phyloP scores from a whole-genome alignment of 1,140 invertebrate genomes.

The Monochamus saltuarius region DNA sequence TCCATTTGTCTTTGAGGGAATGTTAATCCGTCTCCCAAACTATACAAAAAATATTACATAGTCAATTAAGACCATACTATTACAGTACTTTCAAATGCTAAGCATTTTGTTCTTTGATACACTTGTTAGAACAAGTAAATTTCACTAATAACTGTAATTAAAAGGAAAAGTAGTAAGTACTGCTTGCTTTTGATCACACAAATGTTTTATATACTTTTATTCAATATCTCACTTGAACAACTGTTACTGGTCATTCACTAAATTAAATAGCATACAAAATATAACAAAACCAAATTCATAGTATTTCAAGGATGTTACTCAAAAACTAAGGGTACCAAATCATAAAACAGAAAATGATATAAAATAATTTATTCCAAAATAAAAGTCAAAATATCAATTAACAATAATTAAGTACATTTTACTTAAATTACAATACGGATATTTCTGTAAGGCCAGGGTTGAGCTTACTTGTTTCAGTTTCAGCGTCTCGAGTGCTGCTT shows the following conservation, averaged over 20 bases:
- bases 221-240: too few species aligned
- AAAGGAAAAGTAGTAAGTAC: too few species aligned
- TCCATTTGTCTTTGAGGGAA: conserved; percentile 78
- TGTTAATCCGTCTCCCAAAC: conserved; percentile 83
- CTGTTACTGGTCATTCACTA: too few species aligned
- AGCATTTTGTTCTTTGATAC: too few species aligned
- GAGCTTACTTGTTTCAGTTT: conserved; percentile 41
- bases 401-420: conserved; percentile 31
- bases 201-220: too few species aligned
- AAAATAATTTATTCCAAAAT: conserved; percentile 35
- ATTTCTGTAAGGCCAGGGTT: conserved; percentile 34
- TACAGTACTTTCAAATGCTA: too few species aligned
- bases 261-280: too few species aligned
- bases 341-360: conserved; percentile 35
- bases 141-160: too few species aligned
- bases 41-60: conserved; percentile 51
- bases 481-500: conserved; percentile 39
- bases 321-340: conserved; percentile 23
- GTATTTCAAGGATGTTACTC: conserved; percentile 17
- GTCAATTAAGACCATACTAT: neutral
- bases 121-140: too few species aligned
- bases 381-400: conserved; percentile 26
- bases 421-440: conserved; percentile 31
- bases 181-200: too few species aligned
- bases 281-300: too few species aligned